Conservation (phyloP, 2,888 invertebrate genomes). For the Microplitis manilae region DNA sequence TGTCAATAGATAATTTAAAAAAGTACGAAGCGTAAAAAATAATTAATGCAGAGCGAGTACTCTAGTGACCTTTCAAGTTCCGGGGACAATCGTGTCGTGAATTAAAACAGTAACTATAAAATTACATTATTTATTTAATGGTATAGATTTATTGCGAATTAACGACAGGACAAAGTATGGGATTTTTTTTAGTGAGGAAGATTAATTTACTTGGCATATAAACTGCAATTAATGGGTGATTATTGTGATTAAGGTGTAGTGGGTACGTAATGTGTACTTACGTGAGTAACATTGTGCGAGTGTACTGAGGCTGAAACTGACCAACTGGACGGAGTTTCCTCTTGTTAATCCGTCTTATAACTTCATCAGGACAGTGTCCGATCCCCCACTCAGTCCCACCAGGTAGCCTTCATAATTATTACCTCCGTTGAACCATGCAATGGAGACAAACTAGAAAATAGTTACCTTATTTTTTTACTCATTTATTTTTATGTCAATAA, state of each 20-base stretch:
- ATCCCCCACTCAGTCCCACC: constrained; percentile 16
- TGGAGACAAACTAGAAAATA: constrained; percentile 33
- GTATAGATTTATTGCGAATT: too few species aligned
- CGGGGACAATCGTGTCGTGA: neutral
- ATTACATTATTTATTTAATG: too few species aligned
- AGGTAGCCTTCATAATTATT: neutral
- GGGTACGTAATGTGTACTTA: constrained; percentile 1
- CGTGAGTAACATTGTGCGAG: constrained; percentile 27
- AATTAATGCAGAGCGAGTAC: neutral
- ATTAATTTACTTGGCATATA: neutral
- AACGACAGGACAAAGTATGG: too few species aligned
- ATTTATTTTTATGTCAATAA: constrained; percentile 2
- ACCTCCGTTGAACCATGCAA: constrained; percentile 26
- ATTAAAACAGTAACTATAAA: neutral
- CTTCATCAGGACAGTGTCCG: neutral
- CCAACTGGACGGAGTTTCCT: constrained; percentile 15
- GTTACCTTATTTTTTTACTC: neutral
- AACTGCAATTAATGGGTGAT: neutral
- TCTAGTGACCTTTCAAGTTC: neutral
- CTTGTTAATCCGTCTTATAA: constrained; percentile 27
- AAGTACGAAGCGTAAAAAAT: neutral
- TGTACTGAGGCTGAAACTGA: neutral
- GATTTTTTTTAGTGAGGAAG: neutral
- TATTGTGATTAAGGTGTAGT: too few species aligned
- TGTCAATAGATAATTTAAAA: too few species aligned